Conservation (phyloP, 2,888 invertebrate genomes). For the Acleris emargana region DNA sequence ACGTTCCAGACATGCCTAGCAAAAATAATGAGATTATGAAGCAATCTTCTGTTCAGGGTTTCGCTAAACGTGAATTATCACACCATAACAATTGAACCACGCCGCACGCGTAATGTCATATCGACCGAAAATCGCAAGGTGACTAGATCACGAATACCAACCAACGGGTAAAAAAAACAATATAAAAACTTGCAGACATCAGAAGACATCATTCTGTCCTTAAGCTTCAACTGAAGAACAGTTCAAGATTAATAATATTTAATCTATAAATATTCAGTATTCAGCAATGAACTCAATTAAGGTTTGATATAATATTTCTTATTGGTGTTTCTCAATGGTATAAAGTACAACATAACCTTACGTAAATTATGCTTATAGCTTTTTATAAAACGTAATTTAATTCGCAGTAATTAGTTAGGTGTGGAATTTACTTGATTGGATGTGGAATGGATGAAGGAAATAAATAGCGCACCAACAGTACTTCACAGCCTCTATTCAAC, state of each 20-base stretch:
- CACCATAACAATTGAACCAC: slow-evolving; percentile 45
- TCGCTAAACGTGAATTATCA: slow-evolving; percentile 31
- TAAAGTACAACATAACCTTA: no score
- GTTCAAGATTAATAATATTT: no score
- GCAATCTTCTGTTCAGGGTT: slow-evolving; percentile 23
- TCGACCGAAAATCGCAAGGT: slow-evolving; percentile 42
- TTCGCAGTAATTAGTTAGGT: no score
- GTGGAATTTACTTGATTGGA: no score
- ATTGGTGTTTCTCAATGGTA: no score
- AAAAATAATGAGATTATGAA: slow-evolving; percentile 1
- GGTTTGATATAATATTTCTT: slow-evolving; percentile 41
- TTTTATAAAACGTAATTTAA: no score
- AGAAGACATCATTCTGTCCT: slow-evolving; percentile 52
- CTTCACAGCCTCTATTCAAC: no score
- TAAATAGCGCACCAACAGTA: background rate
- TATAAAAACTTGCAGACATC: slow-evolving; percentile 57
- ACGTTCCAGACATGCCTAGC: background rate
- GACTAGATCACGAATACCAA: slow-evolving; percentile 32
- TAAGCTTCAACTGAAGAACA: slow-evolving; percentile 17
- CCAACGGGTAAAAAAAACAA: slow-evolving; percentile 40
- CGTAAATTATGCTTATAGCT: no score
- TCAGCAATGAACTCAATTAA: slow-evolving; percentile 46
- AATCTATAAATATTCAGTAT: slow-evolving; percentile 36
- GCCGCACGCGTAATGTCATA: slow-evolving; percentile 55
- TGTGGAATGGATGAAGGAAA: no score